Base-by-base conservation (phyloP, 2,113 vertebrate genomes). In the Ceuthmochares aereus region DNA sequence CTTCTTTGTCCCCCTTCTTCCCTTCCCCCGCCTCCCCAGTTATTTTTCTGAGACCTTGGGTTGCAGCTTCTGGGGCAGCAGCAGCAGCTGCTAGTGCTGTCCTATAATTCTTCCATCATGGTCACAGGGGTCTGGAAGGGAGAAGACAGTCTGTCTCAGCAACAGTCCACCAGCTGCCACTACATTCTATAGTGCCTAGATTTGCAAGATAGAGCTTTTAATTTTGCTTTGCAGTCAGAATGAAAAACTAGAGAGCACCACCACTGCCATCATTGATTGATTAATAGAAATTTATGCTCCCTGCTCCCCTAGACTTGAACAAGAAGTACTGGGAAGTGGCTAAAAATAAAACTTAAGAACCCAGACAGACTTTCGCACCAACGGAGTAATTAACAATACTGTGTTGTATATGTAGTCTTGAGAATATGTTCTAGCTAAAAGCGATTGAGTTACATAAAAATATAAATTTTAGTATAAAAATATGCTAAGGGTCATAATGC, bases 71-170 rank as follows among this genome's bases (percentile, higher is more conserved):
- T 97, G 95, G 97, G 96, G 92, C 95, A 90, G 91, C 88, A 89
- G 95, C 94, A 96, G 96, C 97, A 97, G 97, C 96, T 97, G 97
- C 91, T 97, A 43, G 83, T 94, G 85, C 94, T 96, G 93, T 96
- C 97, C 97, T 96, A 94, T 97, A 95, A 96, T 97, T 97, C 95
- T 97, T 90, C 93, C 92, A 75, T 94, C 85, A 56, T 20, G n/a
- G 94, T 94, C 97, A 92, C 97, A 95, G 86, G 97, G 97, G 97
- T 97, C 95, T 94, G 70, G 80, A 90, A 92, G 80, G 93, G 88
- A 82, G 73, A 93, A 97, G 96, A 75, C 19, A 7, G 93, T 96
- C 97, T 97, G 94, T 86, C 95, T 97, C 96, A 95, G 97, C 97
- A 95, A 95, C 94, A 97, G 96, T 90, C 97, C 93, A 96, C 94